A percentile compares a stretch with the other conserved stretches of the same genome.
Conservation (phyloP, 2,113 vertebrate genomes). For the Eptesicus fuscus region DNA sequence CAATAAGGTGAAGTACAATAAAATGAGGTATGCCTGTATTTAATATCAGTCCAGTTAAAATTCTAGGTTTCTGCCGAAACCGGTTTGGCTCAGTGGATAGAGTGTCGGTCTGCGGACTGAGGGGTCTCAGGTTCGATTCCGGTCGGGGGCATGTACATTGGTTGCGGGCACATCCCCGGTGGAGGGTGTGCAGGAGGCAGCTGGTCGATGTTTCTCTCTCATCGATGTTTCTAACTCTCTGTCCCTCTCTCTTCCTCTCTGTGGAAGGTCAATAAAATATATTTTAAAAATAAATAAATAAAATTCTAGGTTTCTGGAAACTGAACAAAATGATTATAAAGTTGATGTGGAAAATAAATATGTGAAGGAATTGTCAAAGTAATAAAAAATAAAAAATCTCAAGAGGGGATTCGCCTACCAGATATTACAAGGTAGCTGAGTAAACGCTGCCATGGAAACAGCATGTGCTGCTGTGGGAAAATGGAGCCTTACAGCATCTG, state of each 20-base stretch:
- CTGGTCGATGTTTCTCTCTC: too few relatives aligned
- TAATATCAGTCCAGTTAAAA: background rate
- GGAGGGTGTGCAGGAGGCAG: too few relatives aligned
- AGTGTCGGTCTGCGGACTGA: too few relatives aligned
- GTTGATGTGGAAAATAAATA: background rate
- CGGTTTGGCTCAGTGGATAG: too few relatives aligned
- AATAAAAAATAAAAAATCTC: background rate
- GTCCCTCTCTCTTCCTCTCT: too few relatives aligned
- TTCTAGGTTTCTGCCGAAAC: background rate
- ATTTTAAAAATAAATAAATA: too few relatives aligned
- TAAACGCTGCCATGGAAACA: background rate
- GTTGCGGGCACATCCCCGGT: too few relatives aligned
- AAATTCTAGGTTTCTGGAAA: background rate
- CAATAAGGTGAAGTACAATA: background rate
- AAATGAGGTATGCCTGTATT: background rate
- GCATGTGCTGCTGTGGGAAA: accelerated
- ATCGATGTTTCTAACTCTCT: too few relatives aligned
- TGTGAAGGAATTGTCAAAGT: background rate
- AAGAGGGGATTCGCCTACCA: background rate
- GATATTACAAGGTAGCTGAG: background rate
- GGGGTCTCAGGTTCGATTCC: too few relatives aligned
- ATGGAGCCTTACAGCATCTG: accelerated
- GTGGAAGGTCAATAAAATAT: too few relatives aligned
- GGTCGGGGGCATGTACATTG: too few relatives aligned
- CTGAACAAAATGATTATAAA: background rate